Conservation (phyloP, 2,797 vertebrate genomes). For the Bufotes viridis region DNA sequence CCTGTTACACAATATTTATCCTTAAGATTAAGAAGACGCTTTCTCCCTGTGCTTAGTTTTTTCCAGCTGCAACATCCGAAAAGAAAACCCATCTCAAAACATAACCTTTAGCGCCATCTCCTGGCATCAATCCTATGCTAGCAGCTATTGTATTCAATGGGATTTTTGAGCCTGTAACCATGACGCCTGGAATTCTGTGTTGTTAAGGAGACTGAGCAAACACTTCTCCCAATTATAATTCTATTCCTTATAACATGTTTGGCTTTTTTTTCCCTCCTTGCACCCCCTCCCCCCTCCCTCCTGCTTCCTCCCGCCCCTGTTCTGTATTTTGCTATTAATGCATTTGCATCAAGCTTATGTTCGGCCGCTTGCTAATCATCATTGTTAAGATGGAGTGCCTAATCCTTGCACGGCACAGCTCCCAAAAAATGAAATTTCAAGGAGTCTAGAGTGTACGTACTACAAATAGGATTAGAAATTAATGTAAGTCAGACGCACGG, state of each 20-base stretch:
- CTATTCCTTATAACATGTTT: conserved; percentile 54
- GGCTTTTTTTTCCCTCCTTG: background rate
- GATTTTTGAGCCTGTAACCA: conserved; percentile 50
- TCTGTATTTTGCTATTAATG: conserved; percentile 49
- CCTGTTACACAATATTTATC: conserved; percentile 54
- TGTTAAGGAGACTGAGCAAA: conserved; percentile 61
- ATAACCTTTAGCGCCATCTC: conserved; percentile 43
- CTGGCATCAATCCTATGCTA: background rate
- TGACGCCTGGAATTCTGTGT: conserved; percentile 43
- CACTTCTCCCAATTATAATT: conserved; percentile 58
- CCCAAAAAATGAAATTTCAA: conserved; percentile 61
- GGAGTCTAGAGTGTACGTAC: conserved; percentile 59
- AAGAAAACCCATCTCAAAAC: background rate
- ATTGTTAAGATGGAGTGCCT: conserved; percentile 58
- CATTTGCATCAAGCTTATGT: conserved; percentile 50
- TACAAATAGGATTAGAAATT: conserved; percentile 63
- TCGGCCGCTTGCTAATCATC: conserved; percentile 50
- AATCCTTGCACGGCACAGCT: conserved; percentile 59
- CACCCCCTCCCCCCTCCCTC: background rate
- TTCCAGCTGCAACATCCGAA: background rate
- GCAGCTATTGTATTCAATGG: background rate
- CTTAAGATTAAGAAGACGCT: conserved; percentile 37
- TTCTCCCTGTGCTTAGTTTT: conserved; percentile 35
- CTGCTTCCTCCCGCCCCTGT: background rate
- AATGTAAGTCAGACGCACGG: conserved; percentile 59